Evolutionary conservation across 2,113 vertebrate species (phyloP), one percentile per base, ranked within the genome.

Genomic region (Perca fluviatilis): DNA sequence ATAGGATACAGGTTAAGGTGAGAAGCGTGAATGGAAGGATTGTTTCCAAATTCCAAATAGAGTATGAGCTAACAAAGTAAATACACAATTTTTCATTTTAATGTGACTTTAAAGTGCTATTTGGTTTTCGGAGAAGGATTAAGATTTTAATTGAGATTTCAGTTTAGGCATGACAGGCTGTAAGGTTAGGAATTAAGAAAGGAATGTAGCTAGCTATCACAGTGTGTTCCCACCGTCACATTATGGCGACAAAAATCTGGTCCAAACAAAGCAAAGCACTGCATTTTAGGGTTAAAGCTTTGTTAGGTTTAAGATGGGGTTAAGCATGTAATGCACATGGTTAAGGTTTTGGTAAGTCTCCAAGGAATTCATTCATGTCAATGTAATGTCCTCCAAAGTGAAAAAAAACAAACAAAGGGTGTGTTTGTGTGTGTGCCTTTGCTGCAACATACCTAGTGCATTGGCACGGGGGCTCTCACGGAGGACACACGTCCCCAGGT

Each of bases 401-500:
- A 40, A 47, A n/a, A 43, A 15, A 43, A n/a, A 61, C 14, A 63
- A 47, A 60, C 7, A 5, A 60, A 36, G 27, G 14, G 13, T 47
- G 61, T 64, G 68, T 65, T 30, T 54, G 76, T 70, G 60, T 69
- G 23, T 82, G 58, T 23, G 83, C 46, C 51, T 57, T 36, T 71
- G 89, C 83, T 74, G 83, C 71, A 81, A 95, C 95, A 80, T 96
- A 96, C 95, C 95, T 95, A 96, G 89, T 89, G 95, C 84, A 89
- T 95, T 95, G 93, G 93, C 93, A 91, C 95, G 95, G 18, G 95
- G 95, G 83, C 95, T 96, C 94, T 96, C 95, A 5, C 95, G 95
- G 84, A 96, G 95, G 93, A 96, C 94, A 87, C 95, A 96, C 10
- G 95, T 95, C 90, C 95, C 95, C 87, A 96, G 94, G 94, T 96